phyloP scores from a whole-genome alignment of 2,113 vertebrate genomes.

The Bungarus multicinctus region DNA sequence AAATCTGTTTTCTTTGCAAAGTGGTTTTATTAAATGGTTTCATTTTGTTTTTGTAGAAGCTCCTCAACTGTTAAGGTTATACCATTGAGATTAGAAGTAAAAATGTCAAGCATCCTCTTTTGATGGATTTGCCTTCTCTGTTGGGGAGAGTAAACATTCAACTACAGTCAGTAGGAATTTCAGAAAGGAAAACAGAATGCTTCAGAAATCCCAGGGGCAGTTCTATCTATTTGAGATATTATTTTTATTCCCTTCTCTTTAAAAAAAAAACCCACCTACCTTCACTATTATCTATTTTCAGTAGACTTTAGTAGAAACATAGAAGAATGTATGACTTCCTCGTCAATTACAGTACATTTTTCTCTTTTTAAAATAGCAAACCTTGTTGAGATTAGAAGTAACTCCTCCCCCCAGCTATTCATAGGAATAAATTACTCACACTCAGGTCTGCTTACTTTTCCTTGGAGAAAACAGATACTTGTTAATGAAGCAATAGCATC shows the following conservation, averaged over 20 bases:
- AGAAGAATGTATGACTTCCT: not conserved
- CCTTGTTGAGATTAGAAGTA: not conserved
- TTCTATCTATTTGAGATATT: not conserved
- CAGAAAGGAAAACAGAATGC: not conserved
- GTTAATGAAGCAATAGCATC: not conserved
- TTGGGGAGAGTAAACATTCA: too few species aligned
- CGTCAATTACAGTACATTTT: not conserved
- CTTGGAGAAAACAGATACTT: slow-evolving; percentile 16
- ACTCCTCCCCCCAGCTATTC: not conserved
- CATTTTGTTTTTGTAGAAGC: too few species aligned
- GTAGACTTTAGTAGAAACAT: not conserved
- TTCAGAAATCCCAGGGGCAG: not conserved
- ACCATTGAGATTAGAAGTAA: too few species aligned
- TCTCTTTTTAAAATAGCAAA: not conserved
- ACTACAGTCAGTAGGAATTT: not conserved
- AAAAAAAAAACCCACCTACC: not conserved
- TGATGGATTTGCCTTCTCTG: too few species aligned
- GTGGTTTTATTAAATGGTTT: too few species aligned
- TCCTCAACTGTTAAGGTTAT: too few species aligned
- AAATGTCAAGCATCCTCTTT: too few species aligned
- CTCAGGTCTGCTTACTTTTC: not conserved
- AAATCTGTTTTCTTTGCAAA: too few species aligned
- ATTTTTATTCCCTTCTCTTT: not conserved
- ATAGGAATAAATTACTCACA: not conserved
- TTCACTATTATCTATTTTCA: not conserved